These are phyloP conservation scores for Brachionus koreanus DNA, from an alignment of 1,140 invertebrate species.

Conservation along the genomic window DNA sequence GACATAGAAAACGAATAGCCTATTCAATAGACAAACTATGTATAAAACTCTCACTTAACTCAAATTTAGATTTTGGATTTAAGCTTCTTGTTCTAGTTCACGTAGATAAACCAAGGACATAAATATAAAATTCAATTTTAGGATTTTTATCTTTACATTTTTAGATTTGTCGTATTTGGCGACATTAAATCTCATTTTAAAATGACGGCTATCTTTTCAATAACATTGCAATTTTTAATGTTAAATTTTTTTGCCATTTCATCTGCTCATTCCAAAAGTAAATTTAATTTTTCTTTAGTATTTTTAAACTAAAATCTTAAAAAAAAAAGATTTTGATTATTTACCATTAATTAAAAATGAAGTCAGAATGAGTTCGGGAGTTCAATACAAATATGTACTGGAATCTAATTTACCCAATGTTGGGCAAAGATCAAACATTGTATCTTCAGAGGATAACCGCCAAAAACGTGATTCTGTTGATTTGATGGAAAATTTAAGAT, in stretches of 20 bases:
- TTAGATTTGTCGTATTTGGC: not conserved
- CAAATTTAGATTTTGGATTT: not conserved
- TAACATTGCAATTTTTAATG: not conserved
- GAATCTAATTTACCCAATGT: not conserved
- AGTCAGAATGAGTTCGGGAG: not conserved
- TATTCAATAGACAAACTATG: not conserved
- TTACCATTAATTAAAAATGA: not conserved
- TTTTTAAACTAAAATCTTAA: not conserved
- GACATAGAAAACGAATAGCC: not conserved
- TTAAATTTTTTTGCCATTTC: not conserved
- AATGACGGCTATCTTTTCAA: not conserved
- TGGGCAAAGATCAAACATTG: not conserved
- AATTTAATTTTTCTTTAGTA: not conserved
- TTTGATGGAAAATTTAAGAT: not conserved
- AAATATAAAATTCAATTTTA: not conserved
- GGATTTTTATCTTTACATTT: not conserved
- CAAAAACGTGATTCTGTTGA: not conserved
- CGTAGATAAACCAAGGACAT: not conserved
- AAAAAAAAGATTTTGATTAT: not conserved
- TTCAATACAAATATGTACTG: conserved; percentile 15
- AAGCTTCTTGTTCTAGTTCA: not conserved
- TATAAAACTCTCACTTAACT: too few species aligned
- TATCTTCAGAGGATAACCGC: not conserved
- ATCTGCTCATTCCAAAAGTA: not conserved
- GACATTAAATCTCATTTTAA: not conserved